A percentile compares a stretch with the other conserved stretches of the same genome.
Evolutionary conservation across 2,797 vertebrate species (phyloP).

Genomic region (Scyliorhinus canicula): DNA sequence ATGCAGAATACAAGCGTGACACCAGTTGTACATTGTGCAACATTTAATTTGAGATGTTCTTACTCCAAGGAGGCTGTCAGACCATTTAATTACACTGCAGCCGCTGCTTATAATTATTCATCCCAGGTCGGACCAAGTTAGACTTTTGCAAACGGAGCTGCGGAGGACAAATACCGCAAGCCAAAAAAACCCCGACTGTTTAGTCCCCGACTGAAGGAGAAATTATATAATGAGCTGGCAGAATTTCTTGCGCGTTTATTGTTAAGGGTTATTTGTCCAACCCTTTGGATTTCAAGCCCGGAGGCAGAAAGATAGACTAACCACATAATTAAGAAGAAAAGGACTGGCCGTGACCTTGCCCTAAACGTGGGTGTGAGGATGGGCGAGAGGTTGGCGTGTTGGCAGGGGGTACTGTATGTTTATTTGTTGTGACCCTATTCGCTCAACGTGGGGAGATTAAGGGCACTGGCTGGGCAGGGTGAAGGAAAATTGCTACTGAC

Average conservation of each 20-base stretch:
- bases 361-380: background rate
- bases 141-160: background rate
- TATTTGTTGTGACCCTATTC: background rate
- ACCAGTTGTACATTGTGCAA: conserved; percentile 7
- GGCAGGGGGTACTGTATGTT: background rate
- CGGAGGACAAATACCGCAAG: background rate
- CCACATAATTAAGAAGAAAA: background rate
- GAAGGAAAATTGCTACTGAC: background rate
- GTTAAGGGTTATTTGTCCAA: background rate
- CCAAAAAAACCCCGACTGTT: background rate
- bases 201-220: background rate
- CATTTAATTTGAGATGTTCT: background rate
- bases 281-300: background rate
- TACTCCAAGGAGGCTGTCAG: background rate
- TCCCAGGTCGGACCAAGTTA: background rate
- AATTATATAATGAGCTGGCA: background rate
- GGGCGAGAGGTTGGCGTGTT: background rate
- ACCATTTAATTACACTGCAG: background rate
- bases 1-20: background rate
- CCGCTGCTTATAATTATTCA: background rate
- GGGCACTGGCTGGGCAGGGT: background rate
- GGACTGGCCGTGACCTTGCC: background rate
- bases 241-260: background rate
- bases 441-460: background rate
- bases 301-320: background rate